Percentiles rank a stretch among this genome's conserved stretches.
These are phyloP conservation scores for Rhinolophus sinicus DNA, from an alignment of 2,113 vertebrate genomes.

Conservation along the genomic window DNA sequence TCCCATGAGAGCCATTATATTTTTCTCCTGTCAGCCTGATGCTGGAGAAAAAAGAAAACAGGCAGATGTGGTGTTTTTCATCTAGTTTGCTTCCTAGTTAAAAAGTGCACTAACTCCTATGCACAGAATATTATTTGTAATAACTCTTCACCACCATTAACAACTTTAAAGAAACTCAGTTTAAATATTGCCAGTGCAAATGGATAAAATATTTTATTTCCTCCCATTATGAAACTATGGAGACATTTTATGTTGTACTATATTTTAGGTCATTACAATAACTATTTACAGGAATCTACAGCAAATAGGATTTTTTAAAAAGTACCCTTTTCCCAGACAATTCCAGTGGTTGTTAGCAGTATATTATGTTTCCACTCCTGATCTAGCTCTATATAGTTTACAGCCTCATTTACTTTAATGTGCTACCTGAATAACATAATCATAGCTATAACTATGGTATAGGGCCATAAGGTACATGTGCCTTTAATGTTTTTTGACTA, in stretches of 20 bases:
- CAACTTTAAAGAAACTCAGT: slow-evolving; percentile 84
- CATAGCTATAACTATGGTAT: slow-evolving; percentile 84
- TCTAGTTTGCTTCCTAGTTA: slow-evolving; percentile 85
- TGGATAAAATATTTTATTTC: slow-evolving; percentile 73
- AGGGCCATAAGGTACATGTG: slow-evolving; percentile 81
- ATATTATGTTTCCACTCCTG: slow-evolving; percentile 80
- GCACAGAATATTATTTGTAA: slow-evolving; percentile 79
- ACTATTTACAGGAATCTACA: slow-evolving; percentile 74
- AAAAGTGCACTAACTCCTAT: slow-evolving; percentile 84
- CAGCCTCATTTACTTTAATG: slow-evolving; percentile 88
- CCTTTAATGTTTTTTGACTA: slow-evolving; percentile 84
- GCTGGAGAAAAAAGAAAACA: slow-evolving; percentile 87
- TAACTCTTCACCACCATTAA: slow-evolving; percentile 83
- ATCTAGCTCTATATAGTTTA: slow-evolving; percentile 85
- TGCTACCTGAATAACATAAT: slow-evolving; percentile 88
- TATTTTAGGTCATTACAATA: slow-evolving; percentile 44
- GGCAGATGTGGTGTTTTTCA: slow-evolving; percentile 89
- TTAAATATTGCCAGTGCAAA: slow-evolving; percentile 80
- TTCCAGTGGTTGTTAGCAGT: slow-evolving; percentile 80
- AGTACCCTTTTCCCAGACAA: slow-evolving; percentile 43
- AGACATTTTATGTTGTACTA: slow-evolving; percentile 28
- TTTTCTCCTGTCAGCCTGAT: slow-evolving; percentile 92
- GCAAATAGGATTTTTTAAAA: slow-evolving; percentile 66
- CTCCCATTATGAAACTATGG: slow-evolving; percentile 48
- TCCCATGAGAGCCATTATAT: slow-evolving; percentile 94